phyloP scores from a whole-genome alignment of 2,113 vertebrate genomes.

The Microtus pennsylvanicus region DNA sequence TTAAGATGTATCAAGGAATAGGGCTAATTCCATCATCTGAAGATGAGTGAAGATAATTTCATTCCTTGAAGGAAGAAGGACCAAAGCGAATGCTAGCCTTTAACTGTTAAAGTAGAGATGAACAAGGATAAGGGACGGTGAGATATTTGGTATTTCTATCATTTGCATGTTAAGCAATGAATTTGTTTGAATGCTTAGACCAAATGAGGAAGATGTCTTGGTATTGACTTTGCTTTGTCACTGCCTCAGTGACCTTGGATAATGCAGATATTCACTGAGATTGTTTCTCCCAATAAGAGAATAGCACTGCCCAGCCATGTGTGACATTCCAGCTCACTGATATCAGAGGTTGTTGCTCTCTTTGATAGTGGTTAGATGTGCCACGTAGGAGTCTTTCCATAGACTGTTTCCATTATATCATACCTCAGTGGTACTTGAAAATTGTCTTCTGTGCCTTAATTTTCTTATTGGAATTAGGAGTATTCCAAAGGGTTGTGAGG shows the following conservation, averaged over 20 bases:
- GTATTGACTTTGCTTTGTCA: conserved; percentile 3
- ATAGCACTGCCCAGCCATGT: neutral
- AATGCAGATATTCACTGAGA: neutral
- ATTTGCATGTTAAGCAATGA: neutral
- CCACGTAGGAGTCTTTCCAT: neutral
- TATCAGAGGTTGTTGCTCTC: neutral
- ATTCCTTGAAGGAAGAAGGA: neutral
- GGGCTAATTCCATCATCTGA: neutral
- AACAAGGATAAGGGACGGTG: neutral
- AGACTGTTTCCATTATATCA: neutral
- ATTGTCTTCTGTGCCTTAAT: conserved; percentile 1
- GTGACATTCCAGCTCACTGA: neutral
- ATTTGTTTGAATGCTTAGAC: neutral
- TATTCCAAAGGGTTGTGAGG: neutral
- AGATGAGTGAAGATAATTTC: neutral
- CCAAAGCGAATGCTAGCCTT: neutral
- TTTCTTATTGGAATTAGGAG: neutral
- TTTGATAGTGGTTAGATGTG: neutral
- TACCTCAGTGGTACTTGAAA: neutral
- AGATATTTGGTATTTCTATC: neutral
- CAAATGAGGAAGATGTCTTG: conserved; percentile 4
- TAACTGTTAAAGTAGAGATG: neutral
- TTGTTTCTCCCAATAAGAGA: neutral
- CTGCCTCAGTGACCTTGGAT: neutral
- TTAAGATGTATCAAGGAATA: neutral